These are phyloP conservation scores for Pangasius larnaudii DNA, from an alignment of 2,797 vertebrate genomes.

Conservation along the genomic window DNA sequence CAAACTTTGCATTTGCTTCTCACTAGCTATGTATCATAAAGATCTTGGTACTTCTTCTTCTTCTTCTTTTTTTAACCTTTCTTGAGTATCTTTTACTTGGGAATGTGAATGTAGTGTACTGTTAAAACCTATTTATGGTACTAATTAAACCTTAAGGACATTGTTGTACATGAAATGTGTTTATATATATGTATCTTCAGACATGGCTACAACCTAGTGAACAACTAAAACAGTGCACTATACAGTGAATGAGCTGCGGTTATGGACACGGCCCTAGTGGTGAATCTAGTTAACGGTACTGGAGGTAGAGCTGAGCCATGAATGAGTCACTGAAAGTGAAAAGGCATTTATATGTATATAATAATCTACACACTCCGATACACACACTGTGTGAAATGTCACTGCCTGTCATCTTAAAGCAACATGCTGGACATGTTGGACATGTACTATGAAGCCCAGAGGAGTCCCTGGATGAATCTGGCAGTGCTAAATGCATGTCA, in stretches of 20 bases:
- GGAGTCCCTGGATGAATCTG: conserved; percentile 57
- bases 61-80: no score
- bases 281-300: background rate
- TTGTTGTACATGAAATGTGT: background rate
- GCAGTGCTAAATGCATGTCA: conserved; percentile 60
- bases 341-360: background rate
- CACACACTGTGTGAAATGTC: conserved; percentile 38
- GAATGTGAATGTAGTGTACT: background rate
- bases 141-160: background rate
- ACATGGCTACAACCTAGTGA: background rate
- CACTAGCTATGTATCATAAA: background rate
- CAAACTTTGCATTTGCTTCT: background rate
- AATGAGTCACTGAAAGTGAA: background rate
- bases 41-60: background rate
- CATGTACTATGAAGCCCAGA: conserved; percentile 47
- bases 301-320: background rate
- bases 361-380: conserved; percentile 27
- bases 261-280: background rate
- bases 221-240: background rate
- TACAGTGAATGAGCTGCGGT: background rate
- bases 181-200: no score
- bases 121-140: background rate
- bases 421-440: conserved; percentile 47
- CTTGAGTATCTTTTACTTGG: background rate
- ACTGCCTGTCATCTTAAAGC: conserved; percentile 51